These are phyloP conservation scores for Eubucco bourcierii DNA, from an alignment of 2,113 vertebrate genomes.

Conservation along the genomic window DNA sequence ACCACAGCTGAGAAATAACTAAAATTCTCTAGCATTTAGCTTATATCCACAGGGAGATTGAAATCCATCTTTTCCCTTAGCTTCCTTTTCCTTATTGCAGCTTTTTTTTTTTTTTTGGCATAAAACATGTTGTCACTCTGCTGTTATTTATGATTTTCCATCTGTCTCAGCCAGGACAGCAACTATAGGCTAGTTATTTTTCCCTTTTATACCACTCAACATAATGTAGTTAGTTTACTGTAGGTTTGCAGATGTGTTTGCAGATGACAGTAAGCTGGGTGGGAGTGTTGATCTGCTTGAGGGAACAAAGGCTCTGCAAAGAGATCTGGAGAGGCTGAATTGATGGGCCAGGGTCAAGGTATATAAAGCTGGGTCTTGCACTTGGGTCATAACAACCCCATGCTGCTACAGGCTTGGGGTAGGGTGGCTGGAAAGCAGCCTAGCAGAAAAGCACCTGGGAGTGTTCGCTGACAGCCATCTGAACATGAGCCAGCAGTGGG, in stretches of 20 bases:
- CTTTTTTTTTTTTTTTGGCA: neutral
- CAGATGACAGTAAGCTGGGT: no score
- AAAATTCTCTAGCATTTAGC: neutral
- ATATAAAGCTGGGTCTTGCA: no score
- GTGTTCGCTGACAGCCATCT: no score
- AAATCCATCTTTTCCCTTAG: neutral
- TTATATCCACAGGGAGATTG: neutral
- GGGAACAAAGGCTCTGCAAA: no score
- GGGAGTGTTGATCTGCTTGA: no score
- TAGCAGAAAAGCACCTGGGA: no score
- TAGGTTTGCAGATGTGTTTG: neutral
- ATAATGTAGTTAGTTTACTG: neutral
- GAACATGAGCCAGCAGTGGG: no score
- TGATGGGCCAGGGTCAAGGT: no score
- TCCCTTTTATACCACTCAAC: neutral
- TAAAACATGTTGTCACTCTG: neutral
- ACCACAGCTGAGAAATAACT: neutral
- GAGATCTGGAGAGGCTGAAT: no score
- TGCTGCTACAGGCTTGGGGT: no score
- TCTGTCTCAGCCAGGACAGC: neutral
- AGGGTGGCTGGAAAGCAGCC: no score
- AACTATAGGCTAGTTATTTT: neutral
- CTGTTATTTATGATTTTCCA: neutral
- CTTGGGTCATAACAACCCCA: no score
- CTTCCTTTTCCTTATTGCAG: neutral